These are phyloP conservation scores for Cranoglanis bouderius DNA, from an alignment of 2,113 vertebrate genomes.

Conservation along the genomic window DNA sequence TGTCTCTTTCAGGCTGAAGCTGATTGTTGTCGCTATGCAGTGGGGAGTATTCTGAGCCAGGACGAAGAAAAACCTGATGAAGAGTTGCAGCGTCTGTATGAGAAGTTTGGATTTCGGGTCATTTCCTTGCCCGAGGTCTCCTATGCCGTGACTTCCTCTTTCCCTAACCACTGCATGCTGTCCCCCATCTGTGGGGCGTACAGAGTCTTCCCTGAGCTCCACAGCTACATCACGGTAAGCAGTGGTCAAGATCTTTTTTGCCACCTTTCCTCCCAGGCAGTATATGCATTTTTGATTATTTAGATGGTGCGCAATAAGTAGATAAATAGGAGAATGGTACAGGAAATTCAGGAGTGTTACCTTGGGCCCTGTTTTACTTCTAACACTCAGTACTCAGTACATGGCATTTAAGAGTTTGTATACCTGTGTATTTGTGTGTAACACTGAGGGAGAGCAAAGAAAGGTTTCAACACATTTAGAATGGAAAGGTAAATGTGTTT, in stretches of 20 bases:
- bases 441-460: neutral
- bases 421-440: neutral
- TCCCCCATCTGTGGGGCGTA: constrained; percentile 80
- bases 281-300: neutral
- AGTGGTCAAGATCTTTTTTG: neutral
- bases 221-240: constrained; percentile 85
- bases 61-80: constrained; percentile 76
- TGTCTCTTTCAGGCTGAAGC: constrained; percentile 35
- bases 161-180: constrained; percentile 79
- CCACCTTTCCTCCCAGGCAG: neutral
- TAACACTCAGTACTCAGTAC: neutral
- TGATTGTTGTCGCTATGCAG: constrained; percentile 43
- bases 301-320: neutral
- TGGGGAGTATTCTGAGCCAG: constrained; percentile 89
- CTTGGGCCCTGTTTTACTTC: neutral
- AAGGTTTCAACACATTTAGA: neutral
- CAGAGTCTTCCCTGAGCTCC: constrained; percentile 83
- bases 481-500: neutral
- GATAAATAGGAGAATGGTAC: neutral
- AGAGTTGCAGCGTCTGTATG: constrained; percentile 80
- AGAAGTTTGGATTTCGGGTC: constrained; percentile 87
- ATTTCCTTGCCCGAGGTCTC: constrained; percentile 88
- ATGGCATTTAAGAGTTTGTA: neutral
- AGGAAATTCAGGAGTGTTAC: constrained; percentile 35
- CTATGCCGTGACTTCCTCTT: constrained; percentile 84